These are phyloP conservation scores for Sphaerophoria taeniata DNA, from an alignment of 2,888 invertebrate genomes.

Conservation along the genomic window DNA sequence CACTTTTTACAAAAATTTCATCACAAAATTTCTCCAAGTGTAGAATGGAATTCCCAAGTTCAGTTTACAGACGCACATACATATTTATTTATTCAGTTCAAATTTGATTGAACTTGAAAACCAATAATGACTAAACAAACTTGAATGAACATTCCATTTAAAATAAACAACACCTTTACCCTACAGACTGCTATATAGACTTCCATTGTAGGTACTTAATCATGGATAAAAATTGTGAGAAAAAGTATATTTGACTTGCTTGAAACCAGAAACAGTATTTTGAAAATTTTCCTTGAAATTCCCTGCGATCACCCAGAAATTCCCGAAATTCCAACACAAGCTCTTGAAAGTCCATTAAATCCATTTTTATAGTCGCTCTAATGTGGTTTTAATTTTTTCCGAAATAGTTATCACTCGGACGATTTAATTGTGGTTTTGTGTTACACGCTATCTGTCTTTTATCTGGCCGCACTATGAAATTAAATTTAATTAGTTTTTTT, in stretches of 20 bases:
- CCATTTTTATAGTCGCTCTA: constrained; percentile 17
- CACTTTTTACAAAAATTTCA: too few relatives aligned
- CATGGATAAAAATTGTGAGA: background rate
- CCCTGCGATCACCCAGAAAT: constrained; percentile 55
- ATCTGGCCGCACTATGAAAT: constrained; percentile 62
- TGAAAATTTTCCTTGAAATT: constrained; percentile 22
- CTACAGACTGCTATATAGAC: too few relatives aligned
- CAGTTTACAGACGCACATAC: too few relatives aligned
- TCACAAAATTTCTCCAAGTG: too few relatives aligned
- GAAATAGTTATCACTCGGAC: constrained; percentile 46
- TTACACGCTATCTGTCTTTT: constrained; percentile 44
- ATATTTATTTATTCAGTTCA: too few relatives aligned
- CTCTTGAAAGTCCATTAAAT: constrained; percentile 38
- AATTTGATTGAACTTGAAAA: too few relatives aligned
- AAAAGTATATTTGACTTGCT: background rate
- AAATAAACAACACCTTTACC: too few relatives aligned
- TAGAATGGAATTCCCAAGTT: too few relatives aligned
- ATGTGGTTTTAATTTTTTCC: constrained; percentile 32
- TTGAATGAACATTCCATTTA: too few relatives aligned
- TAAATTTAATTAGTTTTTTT: constrained; percentile 64
- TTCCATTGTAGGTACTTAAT: too few relatives aligned
- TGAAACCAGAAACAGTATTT: background rate
- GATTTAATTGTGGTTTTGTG: constrained; percentile 52
- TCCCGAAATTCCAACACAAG: constrained; percentile 3
- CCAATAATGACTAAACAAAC: too few relatives aligned